Percentiles rank a stretch among this genome's conserved stretches.
phyloP scores from a whole-genome alignment of 2,797 vertebrate genomes.

The Cichlasoma orientale region DNA sequence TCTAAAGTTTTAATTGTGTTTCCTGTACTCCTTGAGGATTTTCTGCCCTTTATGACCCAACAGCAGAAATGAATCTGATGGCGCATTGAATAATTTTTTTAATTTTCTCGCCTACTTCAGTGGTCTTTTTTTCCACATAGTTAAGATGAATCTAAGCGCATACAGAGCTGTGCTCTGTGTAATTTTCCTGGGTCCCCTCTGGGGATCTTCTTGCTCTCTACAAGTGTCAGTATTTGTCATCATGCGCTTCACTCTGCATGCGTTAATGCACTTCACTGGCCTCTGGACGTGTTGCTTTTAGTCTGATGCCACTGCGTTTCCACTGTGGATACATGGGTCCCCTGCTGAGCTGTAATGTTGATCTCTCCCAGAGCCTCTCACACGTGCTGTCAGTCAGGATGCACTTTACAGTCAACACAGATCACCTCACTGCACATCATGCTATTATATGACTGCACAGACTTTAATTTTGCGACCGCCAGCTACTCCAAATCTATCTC shows the following conservation, averaged over 20 bases:
- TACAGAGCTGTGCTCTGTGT: background rate
- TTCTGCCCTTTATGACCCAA: background rate
- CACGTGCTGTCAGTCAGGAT: conserved; percentile 2
- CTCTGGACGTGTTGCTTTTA: conserved; percentile 27
- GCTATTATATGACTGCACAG: conserved; percentile 1
- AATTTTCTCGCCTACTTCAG: too few species aligned
- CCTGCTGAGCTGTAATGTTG: conserved; percentile 19
- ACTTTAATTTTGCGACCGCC: background rate
- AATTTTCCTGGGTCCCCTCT: background rate
- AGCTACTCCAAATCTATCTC: background rate
- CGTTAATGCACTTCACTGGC: conserved; percentile 10
- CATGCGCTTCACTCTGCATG: conserved; percentile 1
- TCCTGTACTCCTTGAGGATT: background rate
- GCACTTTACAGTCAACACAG: conserved; percentile 6
- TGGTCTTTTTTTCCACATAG: background rate
- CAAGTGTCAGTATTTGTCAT: conserved; percentile 13
- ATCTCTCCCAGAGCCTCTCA: conserved; percentile 30
- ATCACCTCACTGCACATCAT: background rate
- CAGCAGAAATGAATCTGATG: background rate
- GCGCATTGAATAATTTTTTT: too few species aligned
- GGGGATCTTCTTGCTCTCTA: conserved; percentile 1
- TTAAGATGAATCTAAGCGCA: background rate
- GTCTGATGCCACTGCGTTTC: conserved; percentile 16
- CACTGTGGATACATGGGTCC: conserved; percentile 1
- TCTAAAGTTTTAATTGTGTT: background rate